Conservation (phyloP, 1,140 invertebrate species). For the Heliconius melpomene region DNA sequence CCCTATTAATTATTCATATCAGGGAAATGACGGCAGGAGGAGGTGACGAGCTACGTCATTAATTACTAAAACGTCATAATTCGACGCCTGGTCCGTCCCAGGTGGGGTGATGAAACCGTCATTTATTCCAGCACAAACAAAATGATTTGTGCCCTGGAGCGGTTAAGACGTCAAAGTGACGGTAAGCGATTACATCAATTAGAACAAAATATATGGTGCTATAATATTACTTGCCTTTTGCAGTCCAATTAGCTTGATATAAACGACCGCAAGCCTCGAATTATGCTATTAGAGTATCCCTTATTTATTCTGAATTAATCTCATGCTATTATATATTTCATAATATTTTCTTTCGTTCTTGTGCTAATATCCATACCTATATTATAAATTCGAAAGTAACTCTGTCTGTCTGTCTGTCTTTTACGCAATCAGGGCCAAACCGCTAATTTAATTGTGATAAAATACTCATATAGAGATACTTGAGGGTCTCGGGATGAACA, state of each 20-base stretch:
- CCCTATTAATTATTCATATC: constrained; percentile 43
- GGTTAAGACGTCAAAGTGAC: constrained; percentile 22
- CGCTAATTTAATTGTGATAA: no score
- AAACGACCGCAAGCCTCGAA: background rate
- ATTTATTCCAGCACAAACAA: constrained; percentile 33
- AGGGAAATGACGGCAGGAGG: constrained; percentile 36
- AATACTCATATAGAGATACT: no score
- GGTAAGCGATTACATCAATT: constrained; percentile 22
- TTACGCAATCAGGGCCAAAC: no score
- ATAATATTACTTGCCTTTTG: constrained; percentile 5
- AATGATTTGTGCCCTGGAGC: constrained; percentile 28
- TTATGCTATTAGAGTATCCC: background rate
- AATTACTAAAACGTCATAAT: constrained; percentile 61
- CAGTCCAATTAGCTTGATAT: background rate
- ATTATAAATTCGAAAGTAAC: no score
- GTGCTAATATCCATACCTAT: no score
- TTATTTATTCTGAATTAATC: background rate
- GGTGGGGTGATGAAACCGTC: constrained; percentile 50
- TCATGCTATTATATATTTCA: no score
- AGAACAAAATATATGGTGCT: constrained; percentile 5
- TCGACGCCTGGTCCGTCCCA: constrained; percentile 51
- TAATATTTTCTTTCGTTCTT: no score
- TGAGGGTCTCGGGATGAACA: no score
- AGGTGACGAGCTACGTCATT: constrained; percentile 48
- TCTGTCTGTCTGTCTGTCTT: no score